Conservation (phyloP, 2,888 invertebrate genomes). For the Nomada hirtipes region DNA sequence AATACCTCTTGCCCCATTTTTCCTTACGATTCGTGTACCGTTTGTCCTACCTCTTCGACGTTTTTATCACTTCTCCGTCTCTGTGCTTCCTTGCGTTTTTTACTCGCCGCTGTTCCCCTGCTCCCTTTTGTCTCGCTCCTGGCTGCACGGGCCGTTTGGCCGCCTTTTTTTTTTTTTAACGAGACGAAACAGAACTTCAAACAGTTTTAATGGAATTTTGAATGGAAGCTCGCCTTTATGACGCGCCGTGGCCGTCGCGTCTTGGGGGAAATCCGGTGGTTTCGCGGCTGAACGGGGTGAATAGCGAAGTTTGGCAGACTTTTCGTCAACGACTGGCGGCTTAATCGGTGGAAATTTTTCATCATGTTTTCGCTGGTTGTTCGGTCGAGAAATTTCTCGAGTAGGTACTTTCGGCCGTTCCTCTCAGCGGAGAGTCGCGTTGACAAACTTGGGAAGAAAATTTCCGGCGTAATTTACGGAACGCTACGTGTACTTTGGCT, state of each 20-base stretch:
- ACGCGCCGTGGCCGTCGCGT: neutral
- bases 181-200: conserved; percentile 14
- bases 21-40: conserved; percentile 29
- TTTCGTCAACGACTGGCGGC: neutral
- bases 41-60: conserved; percentile 2
- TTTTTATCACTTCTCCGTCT: neutral
- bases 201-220: conserved; percentile 27
- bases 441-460: neutral
- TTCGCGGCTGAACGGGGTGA: neutral
- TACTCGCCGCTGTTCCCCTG: neutral
- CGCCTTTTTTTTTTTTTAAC: neutral
- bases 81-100: neutral
- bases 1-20: conserved; percentile 29
- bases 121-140: neutral
- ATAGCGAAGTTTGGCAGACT: neutral
- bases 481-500: no score
- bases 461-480: neutral
- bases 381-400: neutral
- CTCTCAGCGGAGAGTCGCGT: neutral
- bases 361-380: neutral
- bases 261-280: conserved; percentile 4
- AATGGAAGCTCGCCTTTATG: conserved; percentile 8
- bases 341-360: conserved; percentile 19
- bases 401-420: neutral
- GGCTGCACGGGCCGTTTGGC: neutral